Evolutionary conservation across 2,113 vertebrate species (phyloP).

Genomic region (Coregonus clupeaformis): DNA sequence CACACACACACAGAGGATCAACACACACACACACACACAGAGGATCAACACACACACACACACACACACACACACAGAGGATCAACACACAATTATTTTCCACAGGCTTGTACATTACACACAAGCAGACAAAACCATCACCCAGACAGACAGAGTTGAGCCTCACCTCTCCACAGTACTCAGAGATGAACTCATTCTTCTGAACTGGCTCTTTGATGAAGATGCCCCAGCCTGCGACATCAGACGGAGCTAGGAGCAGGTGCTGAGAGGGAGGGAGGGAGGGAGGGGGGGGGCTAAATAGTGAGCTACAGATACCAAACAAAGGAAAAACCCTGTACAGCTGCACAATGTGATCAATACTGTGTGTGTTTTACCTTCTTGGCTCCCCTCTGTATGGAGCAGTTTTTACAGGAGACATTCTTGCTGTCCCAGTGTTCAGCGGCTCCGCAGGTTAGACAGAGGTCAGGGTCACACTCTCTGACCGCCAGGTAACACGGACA

Average conservation of each 20-base stretch:
- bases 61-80: too few species aligned
- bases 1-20: too few species aligned
- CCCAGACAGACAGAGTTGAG: neutral
- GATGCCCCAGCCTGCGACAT: conserved; percentile 98
- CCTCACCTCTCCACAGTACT: conserved; percentile 97
- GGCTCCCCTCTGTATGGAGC: conserved; percentile 97
- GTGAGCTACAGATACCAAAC: too few species aligned
- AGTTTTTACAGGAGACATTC: conserved; percentile 99
- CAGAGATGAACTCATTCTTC: conserved; percentile 99
- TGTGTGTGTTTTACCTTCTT: conserved; percentile 81
- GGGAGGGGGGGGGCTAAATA: neutral
- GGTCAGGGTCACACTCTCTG: conserved; percentile 93
- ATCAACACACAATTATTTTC: neutral
- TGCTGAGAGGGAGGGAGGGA: conserved; percentile 91
- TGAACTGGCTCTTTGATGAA: conserved; percentile 99
- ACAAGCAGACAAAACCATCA: neutral
- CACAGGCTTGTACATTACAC: neutral
- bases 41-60: too few species aligned
- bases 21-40: too few species aligned
- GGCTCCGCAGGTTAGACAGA: conserved; percentile 94
- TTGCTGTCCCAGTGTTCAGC: conserved; percentile 99
- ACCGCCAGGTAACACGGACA: conserved; percentile 98
- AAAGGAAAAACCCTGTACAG: too few species aligned
- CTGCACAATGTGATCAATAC: too few species aligned
- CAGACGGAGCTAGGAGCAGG: conserved; percentile 92